Evolutionary conservation across 64 coral and sea anemone genomes (phyloP).

Genomic region (Montipora capricornis): DNA sequence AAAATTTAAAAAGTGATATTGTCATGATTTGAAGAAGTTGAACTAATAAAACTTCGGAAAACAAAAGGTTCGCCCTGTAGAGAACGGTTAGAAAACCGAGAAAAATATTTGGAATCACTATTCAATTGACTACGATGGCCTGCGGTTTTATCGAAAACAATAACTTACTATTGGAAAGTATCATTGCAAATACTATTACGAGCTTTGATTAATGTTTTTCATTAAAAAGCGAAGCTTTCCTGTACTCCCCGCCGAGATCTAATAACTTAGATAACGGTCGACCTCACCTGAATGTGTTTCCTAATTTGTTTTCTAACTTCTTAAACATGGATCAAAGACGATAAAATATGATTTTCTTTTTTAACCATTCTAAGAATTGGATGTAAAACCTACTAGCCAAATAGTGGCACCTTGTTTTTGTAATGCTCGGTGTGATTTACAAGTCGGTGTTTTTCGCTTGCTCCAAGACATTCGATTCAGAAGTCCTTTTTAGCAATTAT

Average conservation of each 20-base stretch:
- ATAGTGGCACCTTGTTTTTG: not conserved
- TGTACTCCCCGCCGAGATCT: slow-evolving; percentile 31
- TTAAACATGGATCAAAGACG: not conserved
- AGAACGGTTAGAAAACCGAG: not conserved
- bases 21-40: not conserved
- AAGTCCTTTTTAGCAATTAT: slow-evolving; percentile 31
- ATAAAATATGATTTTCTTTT: not conserved
- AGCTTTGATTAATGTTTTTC: slow-evolving; percentile 40
- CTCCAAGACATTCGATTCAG: not conserved
- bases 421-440: not conserved
- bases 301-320: slow-evolving; percentile 37
- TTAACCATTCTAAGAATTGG: not conserved
- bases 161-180: slow-evolving; percentile 4
- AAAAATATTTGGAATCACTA: slow-evolving; percentile 24
- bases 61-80: not conserved
- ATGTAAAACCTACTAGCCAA: no score
- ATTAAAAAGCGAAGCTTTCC: slow-evolving; percentile 34
- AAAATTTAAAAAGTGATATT: not conserved
- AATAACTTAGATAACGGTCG: slow-evolving; percentile 53
- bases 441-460: not conserved
- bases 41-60: not conserved
- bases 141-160: slow-evolving; percentile 34
- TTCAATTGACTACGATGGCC: not conserved
- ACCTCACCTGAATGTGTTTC: slow-evolving; percentile 26
- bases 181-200: slow-evolving; percentile 35